These are phyloP conservation scores for Silvanus unidentatus DNA, from an alignment of 2,888 invertebrate genomes.

Conservation along the genomic window DNA sequence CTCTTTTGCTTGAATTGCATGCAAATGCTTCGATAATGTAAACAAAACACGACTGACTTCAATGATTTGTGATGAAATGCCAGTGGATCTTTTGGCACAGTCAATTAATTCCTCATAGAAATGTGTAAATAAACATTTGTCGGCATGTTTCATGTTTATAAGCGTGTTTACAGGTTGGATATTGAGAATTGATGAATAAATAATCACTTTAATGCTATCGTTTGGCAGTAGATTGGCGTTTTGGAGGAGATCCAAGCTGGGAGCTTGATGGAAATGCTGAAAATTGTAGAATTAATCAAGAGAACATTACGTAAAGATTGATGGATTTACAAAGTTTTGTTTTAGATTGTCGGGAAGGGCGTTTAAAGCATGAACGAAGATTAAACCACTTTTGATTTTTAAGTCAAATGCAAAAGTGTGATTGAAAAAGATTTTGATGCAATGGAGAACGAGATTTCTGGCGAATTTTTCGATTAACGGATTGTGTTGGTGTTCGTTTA, in stretches of 20 bases:
- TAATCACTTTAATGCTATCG: slow-evolving; percentile 24
- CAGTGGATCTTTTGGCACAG: slow-evolving; percentile 35
- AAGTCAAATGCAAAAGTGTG: slow-evolving; percentile 59
- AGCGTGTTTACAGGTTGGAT: slow-evolving; percentile 23
- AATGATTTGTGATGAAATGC: slow-evolving; percentile 31
- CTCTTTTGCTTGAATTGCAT: slow-evolving; percentile 21
- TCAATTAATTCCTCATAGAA: slow-evolving; percentile 35
- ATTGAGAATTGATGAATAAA: slow-evolving; percentile 29
- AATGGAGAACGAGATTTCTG: slow-evolving; percentile 23
- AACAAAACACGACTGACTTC: slow-evolving; percentile 35
- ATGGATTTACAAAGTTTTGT: slow-evolving; percentile 24
- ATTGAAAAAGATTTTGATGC: slow-evolving; percentile 35
- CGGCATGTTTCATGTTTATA: slow-evolving; percentile 22
- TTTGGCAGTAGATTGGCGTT: slow-evolving; percentile 19
- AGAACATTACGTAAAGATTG: slow-evolving; percentile 2
- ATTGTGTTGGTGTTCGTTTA: slow-evolving; percentile 16
- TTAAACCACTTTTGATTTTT: slow-evolving; percentile 57
- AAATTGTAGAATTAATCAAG: slow-evolving; percentile 11
- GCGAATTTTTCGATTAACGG: slow-evolving; percentile 21
- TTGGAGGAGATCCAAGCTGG: slow-evolving; percentile 24
- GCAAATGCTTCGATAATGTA: slow-evolving; percentile 30
- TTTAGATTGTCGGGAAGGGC: slow-evolving; percentile 32
- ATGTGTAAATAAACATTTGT: slow-evolving; percentile 28
- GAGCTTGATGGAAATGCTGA: slow-evolving; percentile 24
- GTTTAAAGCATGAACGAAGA: slow-evolving; percentile 50